A percentile compares a stretch with the other conserved stretches of the same genome.
Conservation (phyloP, 2,888 invertebrate species). For the Emmelina monodactyla region DNA sequence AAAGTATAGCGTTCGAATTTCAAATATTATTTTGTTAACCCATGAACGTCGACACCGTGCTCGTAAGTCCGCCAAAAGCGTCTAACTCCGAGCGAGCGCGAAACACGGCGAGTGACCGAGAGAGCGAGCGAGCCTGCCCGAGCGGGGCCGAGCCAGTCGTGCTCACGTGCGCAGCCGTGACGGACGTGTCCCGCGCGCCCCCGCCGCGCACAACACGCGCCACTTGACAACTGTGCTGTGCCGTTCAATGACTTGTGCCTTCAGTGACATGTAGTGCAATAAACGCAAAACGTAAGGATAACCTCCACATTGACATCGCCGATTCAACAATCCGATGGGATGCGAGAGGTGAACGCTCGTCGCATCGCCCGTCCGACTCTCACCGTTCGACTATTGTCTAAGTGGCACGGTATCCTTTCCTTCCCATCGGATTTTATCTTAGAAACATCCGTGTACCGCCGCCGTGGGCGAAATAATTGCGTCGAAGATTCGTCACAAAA, state of each 20-base stretch:
- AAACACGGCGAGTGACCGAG: slow-evolving; percentile 23
- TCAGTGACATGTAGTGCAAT: not conserved
- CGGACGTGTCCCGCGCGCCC: slow-evolving; percentile 31
- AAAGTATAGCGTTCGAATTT: no score
- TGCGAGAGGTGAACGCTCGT: slow-evolving; percentile 63
- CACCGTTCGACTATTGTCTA: slow-evolving; percentile 61
- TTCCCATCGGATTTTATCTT: slow-evolving; percentile 60
- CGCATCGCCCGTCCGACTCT: slow-evolving; percentile 58
- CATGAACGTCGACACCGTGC: no score
- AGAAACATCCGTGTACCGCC: slow-evolving; percentile 47
- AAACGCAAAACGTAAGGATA: not conserved
- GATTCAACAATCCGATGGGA: slow-evolving; percentile 29
- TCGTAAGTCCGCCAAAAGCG: no score
- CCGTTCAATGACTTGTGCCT: slow-evolving; percentile 47
- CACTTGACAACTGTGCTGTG: slow-evolving; percentile 52
- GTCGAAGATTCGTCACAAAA: slow-evolving; percentile 32
- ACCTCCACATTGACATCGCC: not conserved
- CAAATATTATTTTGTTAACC: no score
- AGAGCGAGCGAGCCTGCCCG: slow-evolving; percentile 25
- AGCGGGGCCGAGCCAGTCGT: slow-evolving; percentile 35
- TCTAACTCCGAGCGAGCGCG: no score
- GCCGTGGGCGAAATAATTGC: slow-evolving; percentile 41
- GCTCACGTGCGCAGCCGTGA: slow-evolving; percentile 52
- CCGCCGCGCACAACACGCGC: slow-evolving; percentile 48
- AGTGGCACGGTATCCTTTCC: slow-evolving; percentile 61